Base-by-base conservation (phyloP, 2,888 invertebrate genomes). In the Drosophila macrospina region DNA sequence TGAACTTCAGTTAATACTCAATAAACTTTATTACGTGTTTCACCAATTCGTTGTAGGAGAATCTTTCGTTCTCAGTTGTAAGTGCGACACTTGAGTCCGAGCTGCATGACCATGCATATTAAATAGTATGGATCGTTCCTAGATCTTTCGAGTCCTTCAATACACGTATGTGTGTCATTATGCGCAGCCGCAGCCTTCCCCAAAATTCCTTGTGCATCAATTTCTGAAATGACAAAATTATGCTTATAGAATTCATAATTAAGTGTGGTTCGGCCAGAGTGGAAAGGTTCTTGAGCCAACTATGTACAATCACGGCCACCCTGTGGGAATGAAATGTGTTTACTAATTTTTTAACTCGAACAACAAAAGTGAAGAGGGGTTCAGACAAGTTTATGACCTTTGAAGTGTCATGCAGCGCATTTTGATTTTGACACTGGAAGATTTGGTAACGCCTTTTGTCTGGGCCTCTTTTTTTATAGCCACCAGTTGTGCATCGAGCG, bases 161-260 rank as follows among this genome's bases (percentile, higher is more conserved):
- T 34, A 7, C 37, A 15, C 20, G 16, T 10, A 39, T 15, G 34
- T 20, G 32, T 15, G 34, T 36, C 28, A 56, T 80, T 73, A 86
- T 86, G 84, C 88, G 66, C 64, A 69, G 75, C 48, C 88, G 62
- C 80, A 83, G 83, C 88, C 84, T 84, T 78, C 86, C 88, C 72
- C 80, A 84, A 84, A 73, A 28, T 32, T 32, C 20, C 41, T 41
- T 41, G 41, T 11, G 10, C 4, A 41, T 5, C 32, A 24, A 67
- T 73, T 51, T 47, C 51, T 30, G 52, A 67, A 82, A 79, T 70
- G 56, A 73, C 69, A 69, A 83, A 73, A 74, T 83, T 88, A 86
- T 86, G 88, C 83, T 65, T 72, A 60, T 61, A 36, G 88, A 78
- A 88, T 84, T 59, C 30, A 72, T 75, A 84, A 84, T 84, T 48